phyloP scores from a whole-genome alignment of 2,113 vertebrate species.

The Caretta caretta region DNA sequence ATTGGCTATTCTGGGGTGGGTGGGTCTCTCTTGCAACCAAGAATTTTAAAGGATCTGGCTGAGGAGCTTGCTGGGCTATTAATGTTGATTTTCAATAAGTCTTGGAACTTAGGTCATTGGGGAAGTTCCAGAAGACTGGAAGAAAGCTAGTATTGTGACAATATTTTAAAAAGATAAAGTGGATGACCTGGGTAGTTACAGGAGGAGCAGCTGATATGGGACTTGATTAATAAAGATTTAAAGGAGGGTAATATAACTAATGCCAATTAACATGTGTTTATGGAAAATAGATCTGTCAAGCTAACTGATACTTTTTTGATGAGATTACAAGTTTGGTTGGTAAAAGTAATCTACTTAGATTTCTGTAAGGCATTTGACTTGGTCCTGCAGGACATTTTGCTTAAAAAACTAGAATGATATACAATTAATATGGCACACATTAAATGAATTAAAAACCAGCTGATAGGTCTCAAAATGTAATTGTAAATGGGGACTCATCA shows the following conservation, averaged over 20 bases:
- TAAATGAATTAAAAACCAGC: neutral
- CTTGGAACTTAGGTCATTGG: neutral
- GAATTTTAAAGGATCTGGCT: neutral
- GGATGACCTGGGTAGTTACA: neutral
- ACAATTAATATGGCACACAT: neutral
- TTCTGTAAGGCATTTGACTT: neutral
- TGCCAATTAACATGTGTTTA: neutral
- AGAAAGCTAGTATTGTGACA: neutral
- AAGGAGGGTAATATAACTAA: neutral
- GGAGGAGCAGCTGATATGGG: neutral
- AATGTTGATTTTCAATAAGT: neutral
- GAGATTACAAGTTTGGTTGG: neutral
- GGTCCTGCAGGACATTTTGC: neutral
- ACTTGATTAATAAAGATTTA: neutral
- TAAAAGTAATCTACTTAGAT: neutral
- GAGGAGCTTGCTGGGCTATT: neutral
- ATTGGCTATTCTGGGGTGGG: neutral
- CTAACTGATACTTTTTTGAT: neutral
- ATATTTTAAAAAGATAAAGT: neutral
- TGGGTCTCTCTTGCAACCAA: neutral
- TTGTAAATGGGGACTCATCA: neutral
- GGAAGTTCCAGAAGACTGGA: neutral
- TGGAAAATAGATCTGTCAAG: neutral
- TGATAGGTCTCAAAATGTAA: neutral
- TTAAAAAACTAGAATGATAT: neutral